Evolutionary conservation across 1,140 invertebrate genomes (phyloP).

Genomic region (Drosophila baimaii): DNA sequence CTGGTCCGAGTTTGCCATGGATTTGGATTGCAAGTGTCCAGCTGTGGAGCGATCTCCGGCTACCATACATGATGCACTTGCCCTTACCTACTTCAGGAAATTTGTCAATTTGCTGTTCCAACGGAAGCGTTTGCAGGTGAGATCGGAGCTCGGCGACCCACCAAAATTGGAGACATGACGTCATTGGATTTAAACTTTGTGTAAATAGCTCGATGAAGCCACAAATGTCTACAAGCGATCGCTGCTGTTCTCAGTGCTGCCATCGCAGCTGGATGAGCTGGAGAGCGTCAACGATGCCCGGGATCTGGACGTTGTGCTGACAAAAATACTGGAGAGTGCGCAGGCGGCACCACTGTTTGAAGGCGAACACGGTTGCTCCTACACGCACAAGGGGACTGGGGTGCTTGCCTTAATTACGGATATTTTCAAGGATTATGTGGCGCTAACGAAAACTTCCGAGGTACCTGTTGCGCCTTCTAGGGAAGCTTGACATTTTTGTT

Average conservation of each 20-base stretch:
- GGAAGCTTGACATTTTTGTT: too few species aligned
- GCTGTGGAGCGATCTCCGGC: slow-evolving; percentile 23
- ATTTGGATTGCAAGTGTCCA: slow-evolving; percentile 37
- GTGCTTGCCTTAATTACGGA: slow-evolving; percentile 50
- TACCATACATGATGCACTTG: slow-evolving; percentile 49
- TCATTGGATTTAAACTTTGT: slow-evolving; percentile 51
- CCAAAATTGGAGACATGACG: slow-evolving; percentile 46
- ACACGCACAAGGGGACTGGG: slow-evolving; percentile 24
- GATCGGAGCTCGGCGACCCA: neutral
- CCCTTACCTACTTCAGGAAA: slow-evolving; percentile 73
- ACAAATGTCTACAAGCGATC: slow-evolving; percentile 51
- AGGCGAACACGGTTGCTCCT: slow-evolving; percentile 25
- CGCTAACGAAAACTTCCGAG: slow-evolving; percentile 61
- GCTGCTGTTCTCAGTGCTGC: slow-evolving; percentile 56
- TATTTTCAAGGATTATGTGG: slow-evolving; percentile 56
- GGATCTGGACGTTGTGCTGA: slow-evolving; percentile 69
- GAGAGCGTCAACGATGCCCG: slow-evolving; percentile 59
- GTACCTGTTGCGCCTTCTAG: slow-evolving; percentile 39
- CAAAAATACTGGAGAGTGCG: slow-evolving; percentile 54
- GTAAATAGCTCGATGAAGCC: slow-evolving; percentile 51
- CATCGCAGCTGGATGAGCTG: slow-evolving; percentile 58
- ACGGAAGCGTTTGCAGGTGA: slow-evolving; percentile 60
- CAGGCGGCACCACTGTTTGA: slow-evolving; percentile 31
- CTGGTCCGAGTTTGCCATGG: slow-evolving; percentile 53
- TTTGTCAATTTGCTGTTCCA: slow-evolving; percentile 65